Evolutionary conservation across 2,888 invertebrate genomes (phyloP), one percentile per base, ranked within the genome.

Genomic region (Tryphoninae sp.): DNA sequence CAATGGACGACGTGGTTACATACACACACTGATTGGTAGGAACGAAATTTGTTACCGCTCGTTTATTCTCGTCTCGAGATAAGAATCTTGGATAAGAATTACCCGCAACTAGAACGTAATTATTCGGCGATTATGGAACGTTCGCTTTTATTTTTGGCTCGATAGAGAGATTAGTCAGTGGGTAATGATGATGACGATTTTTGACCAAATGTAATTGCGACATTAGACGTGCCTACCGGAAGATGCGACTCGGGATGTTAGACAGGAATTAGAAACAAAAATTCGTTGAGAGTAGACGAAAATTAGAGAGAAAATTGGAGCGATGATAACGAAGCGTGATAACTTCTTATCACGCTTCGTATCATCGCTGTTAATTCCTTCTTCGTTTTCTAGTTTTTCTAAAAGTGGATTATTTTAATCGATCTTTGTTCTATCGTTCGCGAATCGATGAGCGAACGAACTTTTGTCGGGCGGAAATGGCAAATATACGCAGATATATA

Each of bases 121-220:
- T 76, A 82, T 76, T 76, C 55, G 13, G 78, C 40, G 59, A 81
- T 78, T 64, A 76, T 59, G 16, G 23, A 23, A 51, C 58, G 64
- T 65, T 62, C 19, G 8, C 9, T 40, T 55, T 40, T n/a, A 3
- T 68, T 45, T 23, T 59, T 9, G 2, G 26, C 23, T 72, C 61
- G 67, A 71, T 76, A 11, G 55, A 51, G 26, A 16, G 22, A 72
- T 55, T 45, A 22, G n/a, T 19, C 19, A 72, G 26, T 19, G 53
- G 22, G 19, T 81, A 67, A 76, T 72, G 68, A 82, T 78, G 74
- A 78, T 53, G 67, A 51, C 16, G 53, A 55, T 78, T 78, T 75
- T 72, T 11, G 71, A 40, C 67, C n/a, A n/a, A 33, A 19, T 51
- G 49, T 64, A 22, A 76, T 59, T 55, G 42, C 42, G 65, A 22